Evolutionary conservation across 2,797 vertebrate species (phyloP).

Genomic region (Chaetodon trifasciatus): DNA sequence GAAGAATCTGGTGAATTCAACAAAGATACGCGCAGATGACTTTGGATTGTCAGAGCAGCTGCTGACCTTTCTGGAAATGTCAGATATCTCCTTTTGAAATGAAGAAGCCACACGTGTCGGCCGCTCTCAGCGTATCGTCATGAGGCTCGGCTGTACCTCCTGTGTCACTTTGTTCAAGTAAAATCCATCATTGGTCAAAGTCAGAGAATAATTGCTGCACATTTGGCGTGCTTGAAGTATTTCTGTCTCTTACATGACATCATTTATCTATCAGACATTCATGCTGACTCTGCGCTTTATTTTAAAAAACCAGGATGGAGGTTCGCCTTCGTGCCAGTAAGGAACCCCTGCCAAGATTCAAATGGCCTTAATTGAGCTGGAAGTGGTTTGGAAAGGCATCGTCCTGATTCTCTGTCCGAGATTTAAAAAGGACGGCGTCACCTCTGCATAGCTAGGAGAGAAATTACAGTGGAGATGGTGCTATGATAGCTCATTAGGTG

Average conservation of each 20-base stretch:
- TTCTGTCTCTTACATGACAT: constrained; percentile 33
- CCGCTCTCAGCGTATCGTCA: constrained; percentile 15
- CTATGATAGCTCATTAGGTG: constrained; percentile 68
- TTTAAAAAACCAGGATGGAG: constrained; percentile 26
- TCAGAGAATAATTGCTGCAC: constrained; percentile 44
- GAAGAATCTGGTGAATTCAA: neutral
- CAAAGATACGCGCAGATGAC: neutral
- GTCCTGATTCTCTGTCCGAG: constrained; percentile 53
- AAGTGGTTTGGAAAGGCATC: constrained; percentile 67
- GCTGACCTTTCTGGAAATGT: constrained; percentile 60
- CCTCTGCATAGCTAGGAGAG: constrained; percentile 53
- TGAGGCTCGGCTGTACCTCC: constrained; percentile 8
- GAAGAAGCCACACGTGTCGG: constrained; percentile 15
- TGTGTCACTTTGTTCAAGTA: constrained; percentile 24
- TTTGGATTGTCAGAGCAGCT: constrained; percentile 14
- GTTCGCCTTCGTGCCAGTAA: constrained; percentile 58
- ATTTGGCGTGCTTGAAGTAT: constrained; percentile 43
- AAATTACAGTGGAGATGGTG: constrained; percentile 49
- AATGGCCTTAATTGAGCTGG: constrained; percentile 74
- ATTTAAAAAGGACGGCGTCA: constrained; percentile 64
- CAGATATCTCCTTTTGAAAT: constrained; percentile 36
- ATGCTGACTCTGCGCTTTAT: constrained; percentile 59
- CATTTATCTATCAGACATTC: constrained; percentile 60
- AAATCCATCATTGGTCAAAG: constrained; percentile 56
- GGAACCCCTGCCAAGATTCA: constrained; percentile 70